These are phyloP conservation scores for Sminthurinus signatus DNA, from an alignment of 1,140 invertebrate genomes.

Conservation along the genomic window DNA sequence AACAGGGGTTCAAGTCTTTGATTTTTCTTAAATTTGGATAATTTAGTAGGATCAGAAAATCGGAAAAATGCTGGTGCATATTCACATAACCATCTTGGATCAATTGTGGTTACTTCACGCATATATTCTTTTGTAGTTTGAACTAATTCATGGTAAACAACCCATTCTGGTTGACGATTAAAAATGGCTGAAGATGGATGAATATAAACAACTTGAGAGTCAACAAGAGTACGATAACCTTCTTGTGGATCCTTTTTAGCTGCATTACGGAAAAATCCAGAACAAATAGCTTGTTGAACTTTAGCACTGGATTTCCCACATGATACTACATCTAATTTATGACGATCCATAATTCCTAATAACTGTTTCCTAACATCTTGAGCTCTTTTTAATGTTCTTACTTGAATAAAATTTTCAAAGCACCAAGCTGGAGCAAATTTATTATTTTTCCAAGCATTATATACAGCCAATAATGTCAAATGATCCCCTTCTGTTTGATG, in stretches of 20 bases:
- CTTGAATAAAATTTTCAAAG: slow-evolving; percentile 99
- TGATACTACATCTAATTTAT: slow-evolving; percentile 95
- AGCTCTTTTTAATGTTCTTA: slow-evolving; percentile 89
- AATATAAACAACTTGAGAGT: slow-evolving; percentile 97
- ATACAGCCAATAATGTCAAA: slow-evolving; percentile 88
- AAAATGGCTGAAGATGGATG: slow-evolving; percentile 97
- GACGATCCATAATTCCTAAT: slow-evolving; percentile 94
- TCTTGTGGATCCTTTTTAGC: slow-evolving; percentile 99
- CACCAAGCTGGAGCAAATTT: slow-evolving; percentile 99
- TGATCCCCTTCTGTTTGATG: slow-evolving; percentile 99
- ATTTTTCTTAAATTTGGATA: slow-evolving; percentile 99
- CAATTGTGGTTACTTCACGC: slow-evolving; percentile 97
- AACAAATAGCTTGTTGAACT: slow-evolving; percentile 97
- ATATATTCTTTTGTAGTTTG: slow-evolving; percentile 99
- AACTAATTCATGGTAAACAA: slow-evolving; percentile 97
- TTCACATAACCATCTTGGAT: slow-evolving; percentile 99
- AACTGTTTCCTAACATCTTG: slow-evolving; percentile 98
- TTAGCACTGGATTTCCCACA: slow-evolving; percentile 92
- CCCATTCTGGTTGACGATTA: slow-evolving; percentile 97
- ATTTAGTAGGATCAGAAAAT: slow-evolving; percentile 97
- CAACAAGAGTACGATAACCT: slow-evolving; percentile 94
- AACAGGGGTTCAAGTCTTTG: slow-evolving; percentile 95
- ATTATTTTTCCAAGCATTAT: slow-evolving; percentile 99
- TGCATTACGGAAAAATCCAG: slow-evolving; percentile 97
- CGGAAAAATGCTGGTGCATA: slow-evolving; percentile 99